Evolutionary conservation across 2,888 invertebrate species (phyloP), one percentile per base, ranked within the genome.

Genomic region (Eucriotettix oculatus): DNA sequence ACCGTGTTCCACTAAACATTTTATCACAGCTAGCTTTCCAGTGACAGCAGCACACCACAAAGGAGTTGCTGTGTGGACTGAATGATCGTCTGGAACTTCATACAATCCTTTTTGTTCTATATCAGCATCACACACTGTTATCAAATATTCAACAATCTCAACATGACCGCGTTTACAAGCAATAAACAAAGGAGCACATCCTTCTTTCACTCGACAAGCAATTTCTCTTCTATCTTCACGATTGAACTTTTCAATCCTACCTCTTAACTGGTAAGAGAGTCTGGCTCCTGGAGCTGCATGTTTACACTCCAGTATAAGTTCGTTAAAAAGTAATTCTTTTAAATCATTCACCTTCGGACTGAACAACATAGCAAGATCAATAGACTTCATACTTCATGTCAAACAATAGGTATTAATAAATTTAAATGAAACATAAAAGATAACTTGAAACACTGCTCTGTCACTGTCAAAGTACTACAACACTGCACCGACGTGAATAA

Each of bases 21-120:
- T 84, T 58, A 94, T 83, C 65, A 90, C 86, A 53, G 79, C 77
- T 14, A 91, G 72, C 66, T 86, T 85, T 14, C 92, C 92, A 10
- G 88, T 85, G 1, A 94, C 94, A 7, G 92, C 88, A 1, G 94
- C 92, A 75, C 88, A 88, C 95, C 95, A 95, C 62, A 95, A 76
- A 42, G 94, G 92, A 14, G 92, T 90, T 3, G 90, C 93, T 68
- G 79, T 79, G 75, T 93, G 93, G 65, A 82, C 81, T 43, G 85
- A 82, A 68, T 80, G 81, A 71, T 92, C 93, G 72, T 90, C 89
- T 11, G 86, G 83, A 56, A 89, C 88, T 76, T 91, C 89, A 72
- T 86, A 92, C 63, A 85, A 76, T 52, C 94, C 93, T 67, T 84
- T 80, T 74, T 90, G 90, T 75, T 95, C 94, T 16, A 92, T 80